Conservation (phyloP, 1,140 invertebrate genomes). For the Pogonomyrmex californicus region DNA sequence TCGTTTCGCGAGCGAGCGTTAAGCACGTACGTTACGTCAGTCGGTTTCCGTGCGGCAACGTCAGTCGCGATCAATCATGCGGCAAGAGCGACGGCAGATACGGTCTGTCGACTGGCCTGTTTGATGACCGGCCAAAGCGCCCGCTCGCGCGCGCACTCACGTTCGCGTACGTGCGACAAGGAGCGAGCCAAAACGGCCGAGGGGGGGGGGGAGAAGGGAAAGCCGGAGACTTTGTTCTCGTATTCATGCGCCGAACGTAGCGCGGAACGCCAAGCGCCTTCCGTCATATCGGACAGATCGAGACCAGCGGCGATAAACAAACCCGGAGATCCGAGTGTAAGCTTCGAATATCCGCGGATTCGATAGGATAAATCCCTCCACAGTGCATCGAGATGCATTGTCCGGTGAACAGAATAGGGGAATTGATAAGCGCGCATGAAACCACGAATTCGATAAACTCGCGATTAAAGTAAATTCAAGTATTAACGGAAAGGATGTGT, state of each 20-base stretch:
- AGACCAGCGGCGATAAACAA: background rate
- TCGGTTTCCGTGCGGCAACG: slow-evolving; percentile 51
- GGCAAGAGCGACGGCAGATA: slow-evolving; percentile 39
- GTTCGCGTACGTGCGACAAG: slow-evolving; percentile 18
- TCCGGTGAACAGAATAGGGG: background rate
- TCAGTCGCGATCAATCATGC: slow-evolving; percentile 59
- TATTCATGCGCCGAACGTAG: background rate
- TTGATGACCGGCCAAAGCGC: slow-evolving; percentile 22
- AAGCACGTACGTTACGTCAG: slow-evolving; percentile 58
- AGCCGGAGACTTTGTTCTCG: background rate
- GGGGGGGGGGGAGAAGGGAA: background rate
- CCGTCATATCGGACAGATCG: background rate
- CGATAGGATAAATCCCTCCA: background rate
- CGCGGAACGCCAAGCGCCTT: background rate
- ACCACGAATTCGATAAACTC: background rate
- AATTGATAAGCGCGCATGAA: background rate
- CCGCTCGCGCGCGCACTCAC: background rate
- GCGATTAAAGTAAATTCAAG: no score
- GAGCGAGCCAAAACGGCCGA: background rate
- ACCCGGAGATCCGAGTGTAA: background rate
- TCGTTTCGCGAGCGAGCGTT: slow-evolving; percentile 38
- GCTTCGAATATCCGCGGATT: background rate
- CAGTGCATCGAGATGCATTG: background rate
- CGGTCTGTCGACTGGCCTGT: slow-evolving; percentile 32
- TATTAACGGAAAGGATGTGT: no score